Evolutionary conservation across 2,797 vertebrate species (phyloP), one percentile per base, ranked within the genome.

Genomic region (Valencia hispanica): DNA sequence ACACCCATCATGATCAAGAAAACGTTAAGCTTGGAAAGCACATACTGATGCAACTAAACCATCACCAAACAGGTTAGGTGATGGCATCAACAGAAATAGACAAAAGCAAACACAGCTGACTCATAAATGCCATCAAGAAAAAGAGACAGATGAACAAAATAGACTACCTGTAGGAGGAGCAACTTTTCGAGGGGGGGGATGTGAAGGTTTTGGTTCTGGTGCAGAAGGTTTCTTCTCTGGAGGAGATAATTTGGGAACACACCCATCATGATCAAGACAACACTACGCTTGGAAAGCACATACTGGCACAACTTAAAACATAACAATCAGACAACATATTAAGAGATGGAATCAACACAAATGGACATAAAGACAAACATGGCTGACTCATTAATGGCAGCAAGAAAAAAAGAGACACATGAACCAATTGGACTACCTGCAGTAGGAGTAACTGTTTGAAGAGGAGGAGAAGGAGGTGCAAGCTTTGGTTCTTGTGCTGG

Each of bases 201-300:
- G 53, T 65, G 74, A 41, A 34, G 87, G 80, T 34, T 88, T 93
- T 85, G 81, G 48, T 68, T 10, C 51, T 9, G 79, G 76, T 27
- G 74, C 66, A 81, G 90, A 77, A 27, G 84, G 65, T 81, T 89
- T 92, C 73, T 79, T 91, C 72, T 91, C 87, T 75, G 36, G 80
- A 78, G 77, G 77, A 81, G 81, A 74, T 12, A 73, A 82, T 89
- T 93, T 90, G 30, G 81, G 55, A 78, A 84, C 75, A 91, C 73
- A 39, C 55, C 71, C 87, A 76, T 92, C 70, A 92, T 9, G 36
- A 87, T 22, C 36, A 74, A 86, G 69, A 82, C 55, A 82, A 69
- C 10, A 77, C 57, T 41, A 65, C 17, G 69, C 51, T 10, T 12
- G 10, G n/a, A n/a, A n/a, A n/a, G n/a, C n/a, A n/a, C n/a, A n/a